A percentile compares a stretch with the other conserved stretches of the same genome.
phyloP scores from a whole-genome alignment of 2,113 vertebrate species.

The Pseudopodoces humilis region DNA sequence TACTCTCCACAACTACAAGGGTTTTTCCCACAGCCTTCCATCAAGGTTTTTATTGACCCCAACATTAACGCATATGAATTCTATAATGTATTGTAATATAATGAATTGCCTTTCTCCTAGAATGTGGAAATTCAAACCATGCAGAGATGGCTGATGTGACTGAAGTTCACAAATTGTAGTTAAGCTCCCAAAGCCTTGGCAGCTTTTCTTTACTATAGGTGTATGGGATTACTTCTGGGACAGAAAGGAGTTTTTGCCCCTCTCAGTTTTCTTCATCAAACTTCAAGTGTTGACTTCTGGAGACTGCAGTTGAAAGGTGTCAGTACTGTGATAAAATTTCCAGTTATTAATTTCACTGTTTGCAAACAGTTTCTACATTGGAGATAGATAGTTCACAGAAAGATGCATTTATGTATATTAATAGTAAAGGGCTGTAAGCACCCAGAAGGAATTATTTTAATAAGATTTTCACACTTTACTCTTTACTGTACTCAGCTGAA shows the following conservation, averaged over 20 bases:
- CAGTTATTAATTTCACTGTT: background rate
- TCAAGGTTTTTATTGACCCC: too few species aligned
- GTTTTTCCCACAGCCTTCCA: too few species aligned
- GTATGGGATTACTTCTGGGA: conserved; percentile 13
- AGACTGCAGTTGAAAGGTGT: background rate
- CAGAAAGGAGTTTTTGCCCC: background rate
- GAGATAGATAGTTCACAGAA: background rate
- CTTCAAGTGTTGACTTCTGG: background rate
- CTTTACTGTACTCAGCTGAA: background rate
- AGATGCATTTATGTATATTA: background rate
- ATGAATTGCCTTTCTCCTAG: background rate
- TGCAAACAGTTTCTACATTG: background rate
- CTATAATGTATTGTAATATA: background rate
- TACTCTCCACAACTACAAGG: too few species aligned
- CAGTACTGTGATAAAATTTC: background rate
- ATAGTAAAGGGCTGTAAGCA: background rate
- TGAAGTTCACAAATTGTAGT: background rate
- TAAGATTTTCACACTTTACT: background rate
- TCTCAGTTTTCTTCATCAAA: conserved; percentile 7
- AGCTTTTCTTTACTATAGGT: conserved; percentile 42
- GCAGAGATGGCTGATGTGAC: background rate
- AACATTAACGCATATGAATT: conserved; percentile 19
- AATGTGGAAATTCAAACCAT: conserved; percentile 1
- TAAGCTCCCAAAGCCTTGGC: background rate
- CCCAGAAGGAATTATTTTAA: background rate